Percentiles rank a stretch among this genome's conserved stretches.
Conservation (phyloP, 2,113 vertebrate genomes). For the Perognathus longimembris region DNA sequence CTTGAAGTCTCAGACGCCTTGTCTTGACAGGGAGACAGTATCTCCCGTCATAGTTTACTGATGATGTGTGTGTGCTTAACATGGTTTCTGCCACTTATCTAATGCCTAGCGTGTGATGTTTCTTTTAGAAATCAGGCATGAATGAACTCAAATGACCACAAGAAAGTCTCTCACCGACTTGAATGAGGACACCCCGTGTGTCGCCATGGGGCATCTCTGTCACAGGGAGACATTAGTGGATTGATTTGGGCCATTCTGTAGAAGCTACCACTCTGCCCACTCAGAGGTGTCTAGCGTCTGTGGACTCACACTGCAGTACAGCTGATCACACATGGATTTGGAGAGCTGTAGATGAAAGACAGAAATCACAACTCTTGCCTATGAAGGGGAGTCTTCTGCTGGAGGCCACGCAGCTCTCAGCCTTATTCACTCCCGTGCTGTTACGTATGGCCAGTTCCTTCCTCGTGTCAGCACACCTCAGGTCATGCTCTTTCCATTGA, state of each 20-base stretch:
- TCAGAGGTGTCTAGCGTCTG: neutral
- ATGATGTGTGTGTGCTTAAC: rapidly evolving
- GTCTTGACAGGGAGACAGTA: neutral
- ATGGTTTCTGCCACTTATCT: neutral
- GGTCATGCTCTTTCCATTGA: neutral
- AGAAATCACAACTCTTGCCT: neutral
- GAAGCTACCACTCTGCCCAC: neutral
- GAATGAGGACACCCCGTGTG: too few species aligned
- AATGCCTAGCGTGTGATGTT: neutral
- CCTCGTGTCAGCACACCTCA: neutral
- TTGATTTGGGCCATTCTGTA: neutral
- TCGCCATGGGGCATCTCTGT: rapidly evolving
- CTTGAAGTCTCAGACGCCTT: neutral
- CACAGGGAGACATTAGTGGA: rapidly evolving
- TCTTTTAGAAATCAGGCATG: neutral
- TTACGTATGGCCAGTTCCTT: neutral
- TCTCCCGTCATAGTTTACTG: neutral
- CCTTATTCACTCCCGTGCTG: rapidly evolving
- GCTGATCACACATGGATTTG: neutral
- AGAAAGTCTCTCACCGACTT: rapidly evolving
- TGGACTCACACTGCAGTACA: neutral
- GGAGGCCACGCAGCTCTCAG: rapidly evolving
- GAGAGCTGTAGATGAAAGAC: neutral
- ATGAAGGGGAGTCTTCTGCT: neutral
- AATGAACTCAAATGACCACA: neutral